phyloP scores from a whole-genome alignment of 2,113 vertebrate genomes.

The Edolisoma coerulescens region DNA sequence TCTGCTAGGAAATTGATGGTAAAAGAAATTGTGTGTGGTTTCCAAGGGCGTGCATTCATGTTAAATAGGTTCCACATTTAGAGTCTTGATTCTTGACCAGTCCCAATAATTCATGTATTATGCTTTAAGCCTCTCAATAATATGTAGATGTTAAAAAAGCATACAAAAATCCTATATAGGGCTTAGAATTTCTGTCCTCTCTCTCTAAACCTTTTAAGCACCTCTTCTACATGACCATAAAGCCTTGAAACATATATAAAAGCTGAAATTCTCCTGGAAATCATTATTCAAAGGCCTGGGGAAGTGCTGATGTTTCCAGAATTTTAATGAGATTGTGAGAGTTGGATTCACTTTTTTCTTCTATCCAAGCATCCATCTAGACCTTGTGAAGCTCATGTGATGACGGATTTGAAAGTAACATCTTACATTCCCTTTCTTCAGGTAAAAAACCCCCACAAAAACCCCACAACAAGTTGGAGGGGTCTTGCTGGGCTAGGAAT shows the following conservation, averaged over 20 bases:
- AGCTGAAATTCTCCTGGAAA: neutral
- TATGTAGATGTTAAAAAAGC: neutral
- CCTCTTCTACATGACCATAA: neutral
- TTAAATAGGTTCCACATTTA: neutral
- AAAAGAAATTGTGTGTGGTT: neutral
- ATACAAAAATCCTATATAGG: neutral
- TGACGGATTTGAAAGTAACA: neutral
- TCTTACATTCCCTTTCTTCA: neutral
- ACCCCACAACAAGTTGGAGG: accelerated
- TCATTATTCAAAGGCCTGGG: neutral
- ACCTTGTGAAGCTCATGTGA: neutral
- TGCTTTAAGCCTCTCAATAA: neutral
- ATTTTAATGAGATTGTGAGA: neutral
- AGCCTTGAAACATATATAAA: neutral
- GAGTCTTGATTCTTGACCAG: neutral
- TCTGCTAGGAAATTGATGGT: neutral
- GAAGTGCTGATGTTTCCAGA: neutral
- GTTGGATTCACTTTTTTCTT: neutral
- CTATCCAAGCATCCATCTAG: neutral
- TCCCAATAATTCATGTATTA: neutral
- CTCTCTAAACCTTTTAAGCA: neutral
- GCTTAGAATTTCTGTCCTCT: neutral
- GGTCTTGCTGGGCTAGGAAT: neutral
- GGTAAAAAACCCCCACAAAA: neutral
- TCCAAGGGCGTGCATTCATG: slow-evolving; percentile 22